A percentile compares a stretch with the other conserved stretches of the same genome.
phyloP scores from a whole-genome alignment of 2,113 vertebrate species.

The Seriola rivoliana region DNA sequence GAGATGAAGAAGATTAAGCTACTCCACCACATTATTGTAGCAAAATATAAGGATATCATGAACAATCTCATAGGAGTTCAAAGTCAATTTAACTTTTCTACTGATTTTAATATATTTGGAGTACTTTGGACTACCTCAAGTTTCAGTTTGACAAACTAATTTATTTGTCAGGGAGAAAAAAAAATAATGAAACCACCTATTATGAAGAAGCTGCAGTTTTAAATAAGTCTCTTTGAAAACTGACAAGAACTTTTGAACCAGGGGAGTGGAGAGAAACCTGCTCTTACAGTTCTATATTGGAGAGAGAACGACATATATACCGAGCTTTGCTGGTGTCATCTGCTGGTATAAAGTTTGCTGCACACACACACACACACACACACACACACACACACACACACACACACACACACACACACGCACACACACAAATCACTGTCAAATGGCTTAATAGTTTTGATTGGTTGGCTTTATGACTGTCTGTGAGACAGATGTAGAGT shows the following conservation, averaged over 20 bases:
- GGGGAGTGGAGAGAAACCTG: too few species aligned
- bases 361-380: background rate
- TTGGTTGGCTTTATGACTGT: slow-evolving; percentile 30
- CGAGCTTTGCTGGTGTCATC: slow-evolving; percentile 19
- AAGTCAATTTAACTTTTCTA: background rate
- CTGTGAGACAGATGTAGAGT: slow-evolving; percentile 9
- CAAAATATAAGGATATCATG: too few species aligned
- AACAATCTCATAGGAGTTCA: too few species aligned
- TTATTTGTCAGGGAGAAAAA: background rate
- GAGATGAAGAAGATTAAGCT: too few species aligned
- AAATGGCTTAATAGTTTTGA: slow-evolving; percentile 2
- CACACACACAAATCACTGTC: background rate
- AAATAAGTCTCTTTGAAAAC: background rate
- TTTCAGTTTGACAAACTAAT: background rate
- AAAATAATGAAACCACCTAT: background rate
- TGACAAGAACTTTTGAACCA: background rate
- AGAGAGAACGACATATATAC: slow-evolving; percentile 9
- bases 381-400: background rate
- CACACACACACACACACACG: background rate
- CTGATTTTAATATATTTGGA: background rate
- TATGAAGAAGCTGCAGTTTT: background rate
- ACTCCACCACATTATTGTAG: too few species aligned
- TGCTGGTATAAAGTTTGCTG: background rate
- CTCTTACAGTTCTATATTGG: too few species aligned
- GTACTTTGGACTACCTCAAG: background rate